phyloP scores from a whole-genome alignment of 2,113 vertebrate genomes.

The Coregonus clupeaformis region DNA sequence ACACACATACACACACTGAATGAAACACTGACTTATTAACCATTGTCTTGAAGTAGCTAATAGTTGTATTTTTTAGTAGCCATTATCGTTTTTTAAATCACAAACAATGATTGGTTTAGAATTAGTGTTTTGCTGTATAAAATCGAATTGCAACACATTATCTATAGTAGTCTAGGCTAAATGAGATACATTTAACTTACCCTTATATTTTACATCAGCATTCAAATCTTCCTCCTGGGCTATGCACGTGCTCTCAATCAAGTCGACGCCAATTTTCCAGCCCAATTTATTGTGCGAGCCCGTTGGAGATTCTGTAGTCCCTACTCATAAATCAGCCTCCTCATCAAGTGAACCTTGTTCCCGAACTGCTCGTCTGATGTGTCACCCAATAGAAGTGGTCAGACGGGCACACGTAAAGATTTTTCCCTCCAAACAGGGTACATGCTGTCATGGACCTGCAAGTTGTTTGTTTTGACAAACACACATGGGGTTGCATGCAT shows the following conservation, averaged over 20 bases:
- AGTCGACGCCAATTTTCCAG: conserved; percentile 40
- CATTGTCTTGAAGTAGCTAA: background rate
- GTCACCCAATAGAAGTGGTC: conserved; percentile 76
- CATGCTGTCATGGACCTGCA: conserved; percentile 52
- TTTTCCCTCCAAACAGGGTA: conserved; percentile 46
- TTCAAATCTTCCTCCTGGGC: background rate
- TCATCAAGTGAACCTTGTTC: conserved; percentile 67
- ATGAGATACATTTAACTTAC: conserved; percentile 48
- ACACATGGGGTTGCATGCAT: background rate
- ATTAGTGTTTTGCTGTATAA: background rate
- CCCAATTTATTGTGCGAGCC: conserved; percentile 49
- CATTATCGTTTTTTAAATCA: background rate
- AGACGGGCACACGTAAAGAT: conserved; percentile 71
- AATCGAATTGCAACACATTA: background rate
- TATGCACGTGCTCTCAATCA: conserved; percentile 15
- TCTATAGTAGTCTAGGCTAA: background rate
- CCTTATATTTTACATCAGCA: conserved; percentile 34
- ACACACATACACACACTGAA: background rate
- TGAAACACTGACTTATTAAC: background rate
- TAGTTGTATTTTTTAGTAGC: background rate
- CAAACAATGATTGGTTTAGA: background rate
- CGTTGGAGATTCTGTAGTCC: conserved; percentile 38
- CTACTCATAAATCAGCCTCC: conserved; percentile 53
- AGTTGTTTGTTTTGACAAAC: conserved; percentile 28
- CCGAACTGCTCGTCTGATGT: conserved; percentile 69